A percentile compares a stretch with the other conserved stretches of the same genome.
Evolutionary conservation across 2,113 vertebrate species (phyloP).

Genomic region (Calypte anna): DNA sequence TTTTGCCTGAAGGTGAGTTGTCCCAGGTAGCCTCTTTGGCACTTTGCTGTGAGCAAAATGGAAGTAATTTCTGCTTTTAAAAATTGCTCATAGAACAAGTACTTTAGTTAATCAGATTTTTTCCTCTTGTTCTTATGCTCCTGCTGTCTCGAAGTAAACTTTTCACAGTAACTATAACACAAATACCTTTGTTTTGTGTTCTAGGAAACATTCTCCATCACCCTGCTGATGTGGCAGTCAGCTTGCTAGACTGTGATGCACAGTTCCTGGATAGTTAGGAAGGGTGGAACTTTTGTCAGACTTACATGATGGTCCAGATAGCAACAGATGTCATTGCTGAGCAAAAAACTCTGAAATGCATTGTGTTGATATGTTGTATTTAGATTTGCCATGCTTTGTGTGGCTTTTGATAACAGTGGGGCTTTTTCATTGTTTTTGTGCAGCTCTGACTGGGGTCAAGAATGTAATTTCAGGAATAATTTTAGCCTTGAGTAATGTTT

Average conservation of each 20-base stretch:
- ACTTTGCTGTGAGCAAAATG: not conserved
- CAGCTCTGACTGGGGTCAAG: not conserved
- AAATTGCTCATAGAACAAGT: not conserved
- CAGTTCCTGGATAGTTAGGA: conserved; percentile 52
- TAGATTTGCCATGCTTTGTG: not conserved
- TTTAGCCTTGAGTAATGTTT: not conserved
- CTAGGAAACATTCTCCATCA: conserved; percentile 38
- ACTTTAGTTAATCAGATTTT: not conserved
- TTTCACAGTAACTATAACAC: conserved; percentile 31
- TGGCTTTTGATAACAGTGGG: not conserved
- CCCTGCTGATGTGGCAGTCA: conserved; percentile 34
- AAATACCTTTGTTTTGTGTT: not conserved
- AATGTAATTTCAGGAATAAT: not conserved
- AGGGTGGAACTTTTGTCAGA: conserved; percentile 23
- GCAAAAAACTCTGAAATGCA: not conserved
- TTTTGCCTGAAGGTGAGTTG: not conserved
- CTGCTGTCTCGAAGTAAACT: not conserved
- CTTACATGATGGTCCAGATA: not conserved
- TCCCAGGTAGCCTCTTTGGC: not conserved
- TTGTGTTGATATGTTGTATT: accelerated
- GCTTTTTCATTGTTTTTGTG: not conserved
- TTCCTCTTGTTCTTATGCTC: not conserved
- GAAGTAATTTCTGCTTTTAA: not conserved
- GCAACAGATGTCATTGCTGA: conserved; percentile 6
- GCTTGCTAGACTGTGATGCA: not conserved